phyloP scores from a whole-genome alignment of 1,140 invertebrate genomes.

The Oreohelix idahoensis region DNA sequence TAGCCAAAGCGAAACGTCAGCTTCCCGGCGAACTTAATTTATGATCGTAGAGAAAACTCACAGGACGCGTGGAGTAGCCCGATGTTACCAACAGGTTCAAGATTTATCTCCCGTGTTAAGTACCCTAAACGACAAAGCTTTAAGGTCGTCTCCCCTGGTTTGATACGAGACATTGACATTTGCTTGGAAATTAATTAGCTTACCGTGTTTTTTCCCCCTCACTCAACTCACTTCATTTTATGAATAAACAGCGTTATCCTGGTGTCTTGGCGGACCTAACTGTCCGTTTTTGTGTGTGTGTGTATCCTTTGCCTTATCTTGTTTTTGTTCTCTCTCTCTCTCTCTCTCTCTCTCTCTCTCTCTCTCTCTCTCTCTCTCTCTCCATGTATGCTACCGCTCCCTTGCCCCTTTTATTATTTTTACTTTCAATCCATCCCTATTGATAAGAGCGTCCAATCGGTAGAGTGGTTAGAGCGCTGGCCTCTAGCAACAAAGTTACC shows the following conservation, averaged over 20 bases:
- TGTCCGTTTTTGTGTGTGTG: too few species aligned
- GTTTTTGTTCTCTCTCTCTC: background rate
- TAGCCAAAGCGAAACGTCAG: background rate
- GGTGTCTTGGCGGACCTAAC: too few species aligned
- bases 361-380: too few species aligned
- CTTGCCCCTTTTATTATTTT: too few species aligned
- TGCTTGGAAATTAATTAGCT: background rate
- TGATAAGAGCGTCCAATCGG: too few species aligned
- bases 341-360: too few species aligned
- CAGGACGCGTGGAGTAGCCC: background rate
- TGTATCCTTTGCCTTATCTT: background rate
- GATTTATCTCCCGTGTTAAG: slow-evolving; percentile 14
- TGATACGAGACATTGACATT: slow-evolving; percentile 4
- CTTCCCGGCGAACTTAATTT: background rate
- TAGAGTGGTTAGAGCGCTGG: too few species aligned
- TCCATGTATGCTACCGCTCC: too few species aligned
- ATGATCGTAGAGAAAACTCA: background rate
- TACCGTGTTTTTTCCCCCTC: background rate
- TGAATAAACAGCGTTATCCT: too few species aligned
- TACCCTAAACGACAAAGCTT: background rate
- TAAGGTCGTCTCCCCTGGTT: background rate
- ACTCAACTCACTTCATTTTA: background rate
- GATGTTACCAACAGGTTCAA: background rate
- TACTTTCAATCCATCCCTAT: too few species aligned
- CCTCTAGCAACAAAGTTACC: too few species aligned